Base-by-base conservation (phyloP, 2,797 vertebrate genomes). In the Leptoclinus maculatus region DNA sequence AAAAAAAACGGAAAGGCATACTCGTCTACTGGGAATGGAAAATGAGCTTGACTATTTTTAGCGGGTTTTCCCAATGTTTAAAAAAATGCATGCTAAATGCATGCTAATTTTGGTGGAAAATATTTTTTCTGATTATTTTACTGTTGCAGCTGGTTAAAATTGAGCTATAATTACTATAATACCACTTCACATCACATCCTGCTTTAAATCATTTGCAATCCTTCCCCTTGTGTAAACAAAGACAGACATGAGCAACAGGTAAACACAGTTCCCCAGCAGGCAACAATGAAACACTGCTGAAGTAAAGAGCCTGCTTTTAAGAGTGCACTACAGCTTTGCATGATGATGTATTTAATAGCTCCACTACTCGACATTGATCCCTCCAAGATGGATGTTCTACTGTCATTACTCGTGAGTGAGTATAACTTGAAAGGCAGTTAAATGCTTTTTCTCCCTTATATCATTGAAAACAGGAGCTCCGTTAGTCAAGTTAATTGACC, bases 401-500 rank as follows among this genome's bases (percentile, higher is more conserved):
- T 83, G 89, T 88, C 83, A 87, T 82, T 67, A 67, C 62, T 87
- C 74, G 58, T 75, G 72, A 85, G 49, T 69, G 58, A 85, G 79
- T 87, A 10, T 27, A 75, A 79, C 53, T 75, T 89, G 87, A 88
- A 82, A 79, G 54, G 78, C 56, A 76, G 74, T 76, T 85, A 86
- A 87, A 83, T 71, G 79, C 66, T 82, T 87, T 81, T 79, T 38
- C 63, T 78, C 72, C 51, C 29, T 69, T 25, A 54, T 25, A 51
- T n/a, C 67, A 74, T 39, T 67, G 38, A 82, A 79, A 80, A 79
- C 62, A 68, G 67, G n/a, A 71, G 57, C 73, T 29, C 74, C 47
- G 66, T 88, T 80, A 84, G 82, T 85, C 74, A 83, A 76, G 68
- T 58, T 82, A 83, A 89, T 68, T 74, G 76, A 89, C 77, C 84